These are phyloP conservation scores for Oryzaephilus surinamensis DNA, from an alignment of 1,140 invertebrate species.

Conservation along the genomic window DNA sequence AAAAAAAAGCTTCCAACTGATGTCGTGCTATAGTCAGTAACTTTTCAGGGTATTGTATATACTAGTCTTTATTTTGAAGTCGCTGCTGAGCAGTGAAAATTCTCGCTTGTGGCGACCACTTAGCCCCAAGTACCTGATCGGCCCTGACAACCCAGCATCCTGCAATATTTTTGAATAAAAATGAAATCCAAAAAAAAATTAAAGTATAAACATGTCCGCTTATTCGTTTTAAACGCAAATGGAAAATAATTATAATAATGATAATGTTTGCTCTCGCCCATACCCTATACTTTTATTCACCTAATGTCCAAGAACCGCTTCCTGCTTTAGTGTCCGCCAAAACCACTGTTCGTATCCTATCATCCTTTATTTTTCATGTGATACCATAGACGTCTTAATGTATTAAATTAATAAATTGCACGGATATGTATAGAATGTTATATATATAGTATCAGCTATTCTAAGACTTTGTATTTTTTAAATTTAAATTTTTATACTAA, in stretches of 20 bases:
- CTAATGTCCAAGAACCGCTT: slow-evolving; percentile 7
- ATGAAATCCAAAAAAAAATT: no score
- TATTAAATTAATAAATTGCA: slow-evolving; percentile 36
- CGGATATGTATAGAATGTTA: slow-evolving; percentile 37
- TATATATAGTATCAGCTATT: slow-evolving; percentile 38
- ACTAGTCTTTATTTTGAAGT: slow-evolving; percentile 35
- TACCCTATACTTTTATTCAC: slow-evolving; percentile 9
- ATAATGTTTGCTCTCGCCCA: slow-evolving; percentile 8
- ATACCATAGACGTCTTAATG: slow-evolving; percentile 35
- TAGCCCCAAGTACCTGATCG: slow-evolving; percentile 32
- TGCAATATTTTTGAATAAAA: no score
- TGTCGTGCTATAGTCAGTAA: slow-evolving; percentile 30
- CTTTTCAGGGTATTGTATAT: slow-evolving; percentile 39
- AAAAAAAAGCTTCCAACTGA: no score
- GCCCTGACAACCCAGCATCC: no score
- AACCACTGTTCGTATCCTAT: no score
- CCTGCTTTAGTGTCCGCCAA: slow-evolving; percentile 28
- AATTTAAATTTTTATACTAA: slow-evolving; percentile 41
- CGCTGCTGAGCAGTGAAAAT: slow-evolving; percentile 22
- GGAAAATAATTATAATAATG: no score
- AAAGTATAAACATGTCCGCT: no score
- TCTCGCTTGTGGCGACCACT: slow-evolving; percentile 13
- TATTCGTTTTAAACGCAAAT: no score
- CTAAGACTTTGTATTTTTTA: slow-evolving; percentile 39
- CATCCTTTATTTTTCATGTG: slow-evolving; percentile 34